Conservation (phyloP, 2,888 invertebrate species). For the Mesorhabditis spiculigera region DNA sequence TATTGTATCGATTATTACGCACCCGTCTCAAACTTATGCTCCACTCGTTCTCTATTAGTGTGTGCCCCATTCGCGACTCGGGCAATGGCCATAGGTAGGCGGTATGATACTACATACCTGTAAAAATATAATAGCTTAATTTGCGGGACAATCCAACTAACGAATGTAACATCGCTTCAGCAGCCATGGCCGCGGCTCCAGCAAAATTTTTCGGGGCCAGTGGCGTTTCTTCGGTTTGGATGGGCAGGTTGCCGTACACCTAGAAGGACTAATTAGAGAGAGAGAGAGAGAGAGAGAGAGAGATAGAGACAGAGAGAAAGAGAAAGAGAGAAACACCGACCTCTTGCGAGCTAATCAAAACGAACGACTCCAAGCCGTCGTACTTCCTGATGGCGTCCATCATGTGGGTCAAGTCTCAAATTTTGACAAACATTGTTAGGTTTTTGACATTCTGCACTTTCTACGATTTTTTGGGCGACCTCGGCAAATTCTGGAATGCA, state of each 20-base stretch:
- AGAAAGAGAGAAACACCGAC: slow-evolving; percentile 9
- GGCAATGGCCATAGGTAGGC: slow-evolving; percentile 35
- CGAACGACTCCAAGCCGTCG: slow-evolving; percentile 13
- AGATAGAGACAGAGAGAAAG: neutral
- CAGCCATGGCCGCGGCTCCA: slow-evolving; percentile 35
- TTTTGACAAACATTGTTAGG: too few species aligned
- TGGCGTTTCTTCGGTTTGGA: slow-evolving; percentile 19
- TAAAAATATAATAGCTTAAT: neutral
- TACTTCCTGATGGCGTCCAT: slow-evolving; percentile 19
- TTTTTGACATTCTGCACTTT: too few species aligned
- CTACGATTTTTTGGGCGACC: neutral
- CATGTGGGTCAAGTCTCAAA: slow-evolving; percentile 17
- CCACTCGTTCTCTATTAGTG: neutral
- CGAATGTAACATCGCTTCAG: slow-evolving; percentile 46
- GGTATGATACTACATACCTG: slow-evolving; percentile 41
- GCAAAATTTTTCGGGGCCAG: slow-evolving; percentile 21
- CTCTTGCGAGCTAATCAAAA: slow-evolving; percentile 16
- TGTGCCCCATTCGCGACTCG: slow-evolving; percentile 20
- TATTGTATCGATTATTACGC: too few species aligned
- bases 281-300: neutral
- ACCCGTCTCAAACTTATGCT: too few species aligned
- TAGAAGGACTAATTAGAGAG: neutral
- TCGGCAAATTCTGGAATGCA: neutral
- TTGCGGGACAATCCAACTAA: neutral
- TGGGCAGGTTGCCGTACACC: slow-evolving; percentile 21